Percentiles rank a stretch among this genome's conserved stretches.
Conservation (phyloP, 2,113 vertebrate genomes). For the Zosterops borbonicus region DNA sequence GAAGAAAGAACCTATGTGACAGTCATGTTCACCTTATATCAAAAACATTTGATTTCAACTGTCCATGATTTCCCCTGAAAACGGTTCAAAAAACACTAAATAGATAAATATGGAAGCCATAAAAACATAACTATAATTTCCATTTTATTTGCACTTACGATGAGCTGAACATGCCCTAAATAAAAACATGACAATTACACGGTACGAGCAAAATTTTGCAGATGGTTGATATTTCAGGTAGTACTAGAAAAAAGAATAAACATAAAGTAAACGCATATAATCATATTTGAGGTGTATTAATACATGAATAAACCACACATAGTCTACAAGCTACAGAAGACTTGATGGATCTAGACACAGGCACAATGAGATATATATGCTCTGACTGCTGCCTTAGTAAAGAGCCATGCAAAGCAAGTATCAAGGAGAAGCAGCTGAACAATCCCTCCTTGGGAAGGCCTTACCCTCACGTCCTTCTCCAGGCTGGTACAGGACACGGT, state of each 20-base stretch:
- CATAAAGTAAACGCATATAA: neutral
- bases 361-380: neutral
- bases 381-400: neutral
- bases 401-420: neutral
- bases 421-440: fast-evolving
- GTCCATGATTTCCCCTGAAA: neutral
- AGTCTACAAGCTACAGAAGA: neutral
- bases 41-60: neutral
- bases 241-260: neutral
- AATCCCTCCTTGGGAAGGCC: neutral
- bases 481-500: constrained; percentile 92
- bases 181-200: neutral
- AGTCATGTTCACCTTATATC: neutral
- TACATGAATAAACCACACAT: neutral
- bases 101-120: neutral
- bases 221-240: neutral
- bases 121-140: neutral
- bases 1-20: neutral
- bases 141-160: neutral
- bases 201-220: neutral
- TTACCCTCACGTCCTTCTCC: constrained; percentile 88
- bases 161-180: neutral
- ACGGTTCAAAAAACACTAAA: neutral
- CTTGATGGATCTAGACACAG: neutral
- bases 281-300: neutral